These are phyloP conservation scores for Tyrophagus putrescentiae DNA, from an alignment of 1,140 invertebrate genomes.

Conservation along the genomic window DNA sequence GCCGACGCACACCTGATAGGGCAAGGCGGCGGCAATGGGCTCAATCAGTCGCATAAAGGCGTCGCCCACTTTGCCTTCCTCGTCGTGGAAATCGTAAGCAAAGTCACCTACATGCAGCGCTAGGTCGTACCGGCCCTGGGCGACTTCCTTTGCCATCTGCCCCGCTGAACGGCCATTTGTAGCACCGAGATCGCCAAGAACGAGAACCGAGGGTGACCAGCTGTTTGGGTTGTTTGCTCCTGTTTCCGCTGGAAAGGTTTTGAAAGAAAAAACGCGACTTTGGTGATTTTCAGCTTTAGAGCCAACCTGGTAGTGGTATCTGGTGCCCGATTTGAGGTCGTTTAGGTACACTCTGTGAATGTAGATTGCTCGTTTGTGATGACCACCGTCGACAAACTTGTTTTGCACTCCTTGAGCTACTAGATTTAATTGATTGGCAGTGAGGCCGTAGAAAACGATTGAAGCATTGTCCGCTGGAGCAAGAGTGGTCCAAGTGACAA, in stretches of 20 bases:
- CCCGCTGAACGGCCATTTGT: slow-evolving; percentile 62
- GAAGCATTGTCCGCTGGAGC: slow-evolving; percentile 49
- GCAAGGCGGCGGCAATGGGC: slow-evolving; percentile 64
- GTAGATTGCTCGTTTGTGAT: slow-evolving; percentile 48
- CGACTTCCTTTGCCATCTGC: slow-evolving; percentile 61
- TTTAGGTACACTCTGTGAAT: slow-evolving; percentile 57
- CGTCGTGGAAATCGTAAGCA: slow-evolving; percentile 78
- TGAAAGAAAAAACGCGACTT: slow-evolving; percentile 23
- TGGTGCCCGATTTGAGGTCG: slow-evolving; percentile 42
- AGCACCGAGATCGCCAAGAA: slow-evolving; percentile 83
- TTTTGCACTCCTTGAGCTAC: slow-evolving; percentile 38
- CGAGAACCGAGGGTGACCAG: slow-evolving; percentile 40
- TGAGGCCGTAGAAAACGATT: slow-evolving; percentile 57
- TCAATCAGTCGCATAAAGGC: slow-evolving; percentile 80
- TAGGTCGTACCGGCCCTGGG: slow-evolving; percentile 61
- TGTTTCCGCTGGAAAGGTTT: slow-evolving; percentile 17
- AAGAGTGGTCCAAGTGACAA: slow-evolving; percentile 77
- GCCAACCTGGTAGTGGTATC: slow-evolving; percentile 43
- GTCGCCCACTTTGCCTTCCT: slow-evolving; percentile 62
- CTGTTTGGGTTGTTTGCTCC: slow-evolving; percentile 26
- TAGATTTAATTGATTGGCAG: slow-evolving; percentile 41
- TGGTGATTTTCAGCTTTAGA: slow-evolving; percentile 24
- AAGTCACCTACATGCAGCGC: slow-evolving; percentile 82
- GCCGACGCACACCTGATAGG: slow-evolving; percentile 77
- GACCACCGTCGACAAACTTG: slow-evolving; percentile 54